phyloP scores from a whole-genome alignment of 2,113 vertebrate species.

The Microtus pennsylvanicus region DNA sequence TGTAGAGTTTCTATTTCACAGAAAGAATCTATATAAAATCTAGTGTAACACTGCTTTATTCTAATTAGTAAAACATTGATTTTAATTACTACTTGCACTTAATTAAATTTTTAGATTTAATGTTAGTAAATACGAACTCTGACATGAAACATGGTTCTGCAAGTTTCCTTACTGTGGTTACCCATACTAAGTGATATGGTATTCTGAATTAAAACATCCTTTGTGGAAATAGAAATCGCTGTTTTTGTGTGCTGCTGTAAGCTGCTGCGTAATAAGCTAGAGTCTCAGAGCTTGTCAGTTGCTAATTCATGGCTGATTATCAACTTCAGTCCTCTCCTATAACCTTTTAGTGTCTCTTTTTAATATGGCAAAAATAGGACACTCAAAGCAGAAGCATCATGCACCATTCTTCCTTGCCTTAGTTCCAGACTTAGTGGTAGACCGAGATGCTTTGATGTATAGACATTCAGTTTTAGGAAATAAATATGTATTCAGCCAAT shows the following conservation, averaged over 20 bases:
- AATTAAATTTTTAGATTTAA: conserved; percentile 28
- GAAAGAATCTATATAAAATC: conserved; percentile 33
- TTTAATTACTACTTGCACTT: conserved; percentile 19
- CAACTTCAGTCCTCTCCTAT: background rate
- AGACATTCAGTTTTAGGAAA: conserved; percentile 11
- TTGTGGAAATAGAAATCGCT: background rate
- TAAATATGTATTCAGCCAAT: conserved; percentile 38
- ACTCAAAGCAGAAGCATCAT: conserved; percentile 3
- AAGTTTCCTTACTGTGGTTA: conserved; percentile 9
- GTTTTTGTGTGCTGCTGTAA: conserved; percentile 21
- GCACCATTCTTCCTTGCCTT: background rate
- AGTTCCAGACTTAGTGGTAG: conserved; percentile 48
- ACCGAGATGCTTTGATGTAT: background rate
- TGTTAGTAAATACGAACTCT: conserved; percentile 7
- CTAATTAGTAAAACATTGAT: conserved; percentile 14
- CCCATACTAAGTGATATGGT: background rate
- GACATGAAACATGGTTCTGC: background rate
- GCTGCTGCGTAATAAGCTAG: background rate
- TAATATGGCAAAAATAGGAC: conserved; percentile 13
- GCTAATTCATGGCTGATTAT: conserved; percentile 2
- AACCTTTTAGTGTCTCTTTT: background rate
- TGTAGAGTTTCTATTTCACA: background rate
- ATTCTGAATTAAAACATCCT: background rate
- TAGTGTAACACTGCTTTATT: background rate
- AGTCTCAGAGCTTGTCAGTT: background rate